Evolutionary conservation across 2,888 invertebrate genomes (phyloP), one percentile per base, ranked within the genome.

Genomic region (Leptinotarsa juncta): DNA sequence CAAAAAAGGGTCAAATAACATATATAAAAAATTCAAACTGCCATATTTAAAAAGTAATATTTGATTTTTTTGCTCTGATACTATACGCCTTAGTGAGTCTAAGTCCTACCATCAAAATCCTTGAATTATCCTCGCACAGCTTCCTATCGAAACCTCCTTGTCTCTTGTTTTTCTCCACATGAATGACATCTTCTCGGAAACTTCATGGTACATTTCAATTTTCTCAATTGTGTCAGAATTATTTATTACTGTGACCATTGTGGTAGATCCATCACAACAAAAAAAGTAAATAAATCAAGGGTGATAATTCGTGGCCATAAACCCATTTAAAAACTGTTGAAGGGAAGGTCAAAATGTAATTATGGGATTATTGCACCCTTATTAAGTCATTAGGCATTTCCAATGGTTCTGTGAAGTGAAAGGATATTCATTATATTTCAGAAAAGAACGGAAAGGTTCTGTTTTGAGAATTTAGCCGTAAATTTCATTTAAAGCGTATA

Each of bases 331-430:
- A 48, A 50, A 57, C 48, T 26, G 70, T 74, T 65, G 70, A 72
- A 51, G 70, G 70, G 72, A 78, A 77, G 76, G 79, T 72, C 78
- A 67, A 70, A 69, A 72, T 57, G 77, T 78, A 71, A 80, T 80
- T 74, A 78, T 79, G 71, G 78, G 70, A 80, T 80, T 75, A 78
- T 79, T 72, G 79, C 77, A 77, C 74, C 78, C 77, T 76, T 71
- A 79, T 75, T 75, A 76, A 77, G 72, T 71, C 73, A 74, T 78
- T 76, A 73, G 65, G 50, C 62, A 67, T 60, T 71, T 7, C 18
- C 20, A 20, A 23, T 62, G 73, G 66, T 32, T 42, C 62, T 20
- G 48, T 32, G 26, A 42, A 69, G 69, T 48, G 57, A 42, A 69
- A 57, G 42, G 16, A 26, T 32, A 48, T 69, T 60, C 53, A 16